Base-by-base conservation (phyloP, 2,797 vertebrate species). In the Semotilus atromaculatus region DNA sequence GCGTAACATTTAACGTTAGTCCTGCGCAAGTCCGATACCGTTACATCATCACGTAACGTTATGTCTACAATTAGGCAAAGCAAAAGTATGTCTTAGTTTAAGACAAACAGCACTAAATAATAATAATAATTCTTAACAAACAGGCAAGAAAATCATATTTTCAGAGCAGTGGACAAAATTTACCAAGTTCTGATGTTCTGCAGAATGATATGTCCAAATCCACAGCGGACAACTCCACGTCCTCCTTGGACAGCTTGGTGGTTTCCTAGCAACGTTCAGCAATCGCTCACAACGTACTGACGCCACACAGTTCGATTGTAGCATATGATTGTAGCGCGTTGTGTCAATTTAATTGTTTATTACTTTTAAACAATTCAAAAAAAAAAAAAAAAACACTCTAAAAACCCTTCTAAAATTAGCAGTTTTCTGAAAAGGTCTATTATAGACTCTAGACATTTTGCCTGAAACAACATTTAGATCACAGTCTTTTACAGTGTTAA, bases 251-350 rank as follows among this genome's bases (percentile, higher is more conserved):
- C 36, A 1, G 51, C 9, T 70, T 38, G 38, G 16, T 60, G 74
- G 82, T 84, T 60, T 71, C 82, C 51, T 26, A 60, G 82, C 82
- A 84, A 84, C 82, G 13, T 3, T 45, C n/a, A 43, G 48, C 13
- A 19, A 64, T 55, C 1, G 38, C 51, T 55, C 10, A 18, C 40
- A n/a, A 58, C 73, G 38, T 76, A 18, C 45, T 58, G 64, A 77
- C 82, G 62, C 3, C 66, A 58, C 74, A 58, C 43, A 36, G 40
- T 21, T 21, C 10, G 19, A 14, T n/a, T 76, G 16, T 11, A 16
- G 45, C 36, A n/a, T n/a, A n/a, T n/a, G n/a, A n/a, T n/a, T n/a
- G 16, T 11, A 16, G 45, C 36, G 9, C 45, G 23, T 58, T 29
- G 26, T 48, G 26, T 68, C 23, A 74, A 5, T 18, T 78, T 21